Conservation (phyloP, 35 echinoderm and acorn worm species). For the Amphiura filiformis region DNA sequence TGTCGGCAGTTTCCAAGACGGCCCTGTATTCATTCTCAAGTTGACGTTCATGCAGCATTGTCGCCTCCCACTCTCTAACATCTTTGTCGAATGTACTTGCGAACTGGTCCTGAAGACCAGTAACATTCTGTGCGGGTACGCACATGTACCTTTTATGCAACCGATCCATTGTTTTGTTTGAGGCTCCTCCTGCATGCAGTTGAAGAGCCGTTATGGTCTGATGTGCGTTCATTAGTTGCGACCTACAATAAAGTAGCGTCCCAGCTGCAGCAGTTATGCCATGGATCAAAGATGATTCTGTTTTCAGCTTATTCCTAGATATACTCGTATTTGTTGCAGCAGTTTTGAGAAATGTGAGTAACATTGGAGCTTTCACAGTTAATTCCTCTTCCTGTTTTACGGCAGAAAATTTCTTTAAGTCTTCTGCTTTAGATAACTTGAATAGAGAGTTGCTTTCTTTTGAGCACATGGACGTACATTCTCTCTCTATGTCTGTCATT, state of each 20-base stretch:
- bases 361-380: not conserved
- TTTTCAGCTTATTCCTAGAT: not conserved
- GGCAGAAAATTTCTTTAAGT: not conserved
- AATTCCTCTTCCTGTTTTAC: not conserved
- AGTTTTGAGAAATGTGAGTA: not conserved
- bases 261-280: not conserved
- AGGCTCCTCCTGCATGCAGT: not conserved
- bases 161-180: not conserved
- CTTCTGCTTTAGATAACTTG: not conserved
- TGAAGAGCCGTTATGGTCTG: not conserved
- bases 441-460: not conserved
- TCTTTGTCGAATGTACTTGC: not conserved
- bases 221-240: not conserved
- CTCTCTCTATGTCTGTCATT: not conserved
- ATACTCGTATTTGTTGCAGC: not conserved
- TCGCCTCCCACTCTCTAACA: not conserved
- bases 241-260: not conserved
- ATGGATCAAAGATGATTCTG: not conserved
- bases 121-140: not conserved
- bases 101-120: not conserved
- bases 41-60: not conserved
- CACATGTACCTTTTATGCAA: not conserved
- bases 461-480: not conserved
- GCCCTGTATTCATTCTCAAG: not conserved
- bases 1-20: not conserved